These are phyloP conservation scores for Hemiprocne comata DNA, from an alignment of 2,113 vertebrate species.

Conservation along the genomic window DNA sequence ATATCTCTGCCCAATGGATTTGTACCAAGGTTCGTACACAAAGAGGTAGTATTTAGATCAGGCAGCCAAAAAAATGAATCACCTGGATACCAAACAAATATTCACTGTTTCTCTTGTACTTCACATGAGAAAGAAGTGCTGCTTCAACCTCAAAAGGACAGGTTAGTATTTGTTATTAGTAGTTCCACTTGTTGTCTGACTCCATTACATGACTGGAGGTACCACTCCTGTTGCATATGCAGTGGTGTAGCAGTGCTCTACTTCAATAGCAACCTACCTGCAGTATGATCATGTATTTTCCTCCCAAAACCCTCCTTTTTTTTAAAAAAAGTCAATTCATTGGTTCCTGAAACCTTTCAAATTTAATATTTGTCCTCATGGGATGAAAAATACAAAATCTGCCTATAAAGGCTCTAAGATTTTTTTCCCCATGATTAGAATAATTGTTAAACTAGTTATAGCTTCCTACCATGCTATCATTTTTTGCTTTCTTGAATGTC, in stretches of 20 bases:
- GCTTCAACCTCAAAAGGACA: background rate
- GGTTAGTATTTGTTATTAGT: background rate
- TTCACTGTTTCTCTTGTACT: background rate
- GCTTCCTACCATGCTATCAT: background rate
- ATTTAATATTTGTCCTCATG: conserved; percentile 41
- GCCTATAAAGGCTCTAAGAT: conserved; percentile 7
- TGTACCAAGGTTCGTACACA: background rate
- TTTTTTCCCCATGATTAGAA: conserved; percentile 17
- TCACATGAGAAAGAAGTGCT: background rate
- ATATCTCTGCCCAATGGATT: background rate
- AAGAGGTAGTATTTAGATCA: background rate
- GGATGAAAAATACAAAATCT: conserved; percentile 50
- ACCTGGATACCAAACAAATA: background rate
- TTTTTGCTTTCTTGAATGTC: background rate
- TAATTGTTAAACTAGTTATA: conserved; percentile 51
- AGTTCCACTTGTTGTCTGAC: background rate
- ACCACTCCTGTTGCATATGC: background rate
- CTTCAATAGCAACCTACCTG: conserved; percentile 31
- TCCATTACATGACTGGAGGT: conserved; percentile 13
- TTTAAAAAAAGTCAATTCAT: background rate
- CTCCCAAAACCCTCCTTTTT: background rate
- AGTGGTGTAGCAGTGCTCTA: background rate
- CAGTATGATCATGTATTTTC: background rate
- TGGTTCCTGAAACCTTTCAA: conserved; percentile 28
- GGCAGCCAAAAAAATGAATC: background rate